A percentile compares a stretch with the other conserved stretches of the same genome.
Conservation (phyloP, 2,888 invertebrate genomes). For the Glomeris marginata region DNA sequence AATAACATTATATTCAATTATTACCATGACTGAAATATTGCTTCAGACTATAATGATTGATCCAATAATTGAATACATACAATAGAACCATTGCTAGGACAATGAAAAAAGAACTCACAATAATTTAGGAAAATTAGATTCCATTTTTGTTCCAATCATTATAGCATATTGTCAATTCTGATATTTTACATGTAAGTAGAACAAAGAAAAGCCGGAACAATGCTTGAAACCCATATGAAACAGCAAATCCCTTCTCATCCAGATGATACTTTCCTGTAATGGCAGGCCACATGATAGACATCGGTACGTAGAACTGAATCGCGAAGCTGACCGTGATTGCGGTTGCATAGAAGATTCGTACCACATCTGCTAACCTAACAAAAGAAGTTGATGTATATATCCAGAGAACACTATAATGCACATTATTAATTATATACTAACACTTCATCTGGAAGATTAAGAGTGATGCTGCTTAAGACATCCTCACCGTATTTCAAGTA, state of each 20-base stretch:
- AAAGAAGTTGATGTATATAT: too few species aligned
- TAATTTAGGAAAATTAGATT: too few species aligned
- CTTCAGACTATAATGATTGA: too few species aligned
- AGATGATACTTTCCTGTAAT: conserved; percentile 3
- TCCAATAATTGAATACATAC: too few species aligned
- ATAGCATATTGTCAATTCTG: too few species aligned
- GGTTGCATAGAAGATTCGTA: conserved; percentile 65
- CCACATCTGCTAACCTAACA: conserved; percentile 61
- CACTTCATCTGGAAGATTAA: conserved; percentile 32
- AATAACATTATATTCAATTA: conserved; percentile 17
- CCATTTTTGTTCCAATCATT: too few species aligned
- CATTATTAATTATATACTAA: conserved; percentile 15
- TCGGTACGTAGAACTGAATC: conserved; percentile 85
- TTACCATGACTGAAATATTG: neutral
- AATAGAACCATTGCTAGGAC: too few species aligned
- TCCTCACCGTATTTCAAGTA: conserved; percentile 34
- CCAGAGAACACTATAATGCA: neutral
- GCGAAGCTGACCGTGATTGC: conserved; percentile 86
- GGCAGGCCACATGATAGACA: conserved; percentile 70
- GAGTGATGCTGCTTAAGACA: conserved; percentile 33
- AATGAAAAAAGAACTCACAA: neutral
- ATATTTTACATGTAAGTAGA: conserved; percentile 8
- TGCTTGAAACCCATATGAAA: neutral
- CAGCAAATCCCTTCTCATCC: neutral
- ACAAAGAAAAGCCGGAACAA: conserved; percentile 2